A percentile compares a stretch with the other conserved stretches of the same genome.
Conservation (phyloP, 2,797 vertebrate genomes). For the Onychomys torridus region DNA sequence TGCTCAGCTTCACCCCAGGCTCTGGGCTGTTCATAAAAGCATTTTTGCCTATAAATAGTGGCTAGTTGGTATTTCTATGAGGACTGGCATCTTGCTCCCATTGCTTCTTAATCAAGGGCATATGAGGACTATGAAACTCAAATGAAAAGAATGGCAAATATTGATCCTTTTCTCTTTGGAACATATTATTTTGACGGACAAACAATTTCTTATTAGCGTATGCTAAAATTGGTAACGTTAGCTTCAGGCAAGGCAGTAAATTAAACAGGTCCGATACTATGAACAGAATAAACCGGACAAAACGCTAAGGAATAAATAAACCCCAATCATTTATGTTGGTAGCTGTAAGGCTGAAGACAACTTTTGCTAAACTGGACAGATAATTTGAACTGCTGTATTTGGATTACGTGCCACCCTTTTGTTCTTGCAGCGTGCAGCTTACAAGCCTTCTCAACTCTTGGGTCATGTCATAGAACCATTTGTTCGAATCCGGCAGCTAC, state of each 20-base stretch:
- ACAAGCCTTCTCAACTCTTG: conserved; percentile 18
- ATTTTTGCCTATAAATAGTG: background rate
- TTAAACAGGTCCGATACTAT: background rate
- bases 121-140: background rate
- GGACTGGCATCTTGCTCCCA: background rate
- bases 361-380: conserved; percentile 10
- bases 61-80: background rate
- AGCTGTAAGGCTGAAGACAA: background rate
- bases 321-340: background rate
- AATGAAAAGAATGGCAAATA: conserved; percentile 44
- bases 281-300: conserved; percentile 16
- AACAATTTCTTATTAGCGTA: conserved; percentile 43
- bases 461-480: background rate
- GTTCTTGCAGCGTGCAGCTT: conserved; percentile 6
- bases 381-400: conserved; percentile 39
- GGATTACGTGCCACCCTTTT: background rate
- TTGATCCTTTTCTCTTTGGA: conserved; percentile 43
- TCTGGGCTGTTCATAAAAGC: background rate
- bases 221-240: background rate
- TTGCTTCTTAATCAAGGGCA: conserved; percentile 50
- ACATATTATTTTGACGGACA: conserved; percentile 53
- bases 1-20: background rate
- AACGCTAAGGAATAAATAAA: background rate
- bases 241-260: background rate
- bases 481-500: conserved; percentile 9